Evolutionary conservation across 2,888 invertebrate genomes (phyloP).

Genomic region (Pristionchus arcanus): DNA sequence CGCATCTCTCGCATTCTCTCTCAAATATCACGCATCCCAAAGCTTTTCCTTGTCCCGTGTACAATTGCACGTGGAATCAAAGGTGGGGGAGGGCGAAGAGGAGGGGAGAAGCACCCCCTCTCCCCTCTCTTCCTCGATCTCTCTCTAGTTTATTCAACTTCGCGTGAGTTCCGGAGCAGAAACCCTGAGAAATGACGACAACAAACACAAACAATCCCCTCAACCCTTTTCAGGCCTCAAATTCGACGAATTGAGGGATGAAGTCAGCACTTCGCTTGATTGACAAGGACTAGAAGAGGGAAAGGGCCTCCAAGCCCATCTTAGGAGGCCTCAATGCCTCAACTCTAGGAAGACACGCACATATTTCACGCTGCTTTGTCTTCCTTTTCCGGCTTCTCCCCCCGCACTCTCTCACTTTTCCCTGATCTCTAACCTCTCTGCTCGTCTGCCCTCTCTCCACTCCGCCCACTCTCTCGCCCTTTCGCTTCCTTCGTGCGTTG

Average conservation of each 20-base stretch:
- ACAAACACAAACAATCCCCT: too few relatives aligned
- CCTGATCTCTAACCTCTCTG: slow-evolving; percentile 27
- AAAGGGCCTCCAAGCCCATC: neutral
- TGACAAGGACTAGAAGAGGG: neutral
- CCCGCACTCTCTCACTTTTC: neutral
- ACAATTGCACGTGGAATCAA: slow-evolving; percentile 38
- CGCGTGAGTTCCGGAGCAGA: neutral
- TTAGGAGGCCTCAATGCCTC: neutral
- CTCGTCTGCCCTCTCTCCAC: neutral
- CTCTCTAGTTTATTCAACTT: slow-evolving; percentile 35
- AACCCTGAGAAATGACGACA: too few relatives aligned
- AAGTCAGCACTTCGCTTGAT: neutral
- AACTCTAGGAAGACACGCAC: slow-evolving; percentile 7
- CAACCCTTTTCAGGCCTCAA: neutral
- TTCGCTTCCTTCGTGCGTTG: neutral
- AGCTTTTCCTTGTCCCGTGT: neutral
- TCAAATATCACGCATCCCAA: neutral
- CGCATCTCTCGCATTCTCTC: neutral
- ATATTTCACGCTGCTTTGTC: slow-evolving; percentile 45
- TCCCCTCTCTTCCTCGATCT: neutral
- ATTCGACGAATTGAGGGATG: neutral
- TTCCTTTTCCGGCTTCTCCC: slow-evolving; percentile 9
- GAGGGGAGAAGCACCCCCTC: neutral
- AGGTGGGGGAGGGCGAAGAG: neutral
- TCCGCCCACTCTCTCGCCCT: slow-evolving; percentile 12